Evolutionary conservation across 2,797 vertebrate species (phyloP), one percentile per base, ranked within the genome.

Genomic region (Tiaroga cobitis): DNA sequence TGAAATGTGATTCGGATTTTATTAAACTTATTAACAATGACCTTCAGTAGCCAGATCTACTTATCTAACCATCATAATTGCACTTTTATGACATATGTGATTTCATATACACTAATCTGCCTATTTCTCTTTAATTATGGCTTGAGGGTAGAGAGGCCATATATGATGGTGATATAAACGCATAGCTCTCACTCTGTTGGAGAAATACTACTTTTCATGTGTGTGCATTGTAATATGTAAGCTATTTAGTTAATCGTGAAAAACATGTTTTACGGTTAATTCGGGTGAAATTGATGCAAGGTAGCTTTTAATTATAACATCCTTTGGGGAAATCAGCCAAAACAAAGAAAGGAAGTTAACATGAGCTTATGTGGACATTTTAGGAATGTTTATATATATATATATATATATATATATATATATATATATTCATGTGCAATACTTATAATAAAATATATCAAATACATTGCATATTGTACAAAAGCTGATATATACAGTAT

Each of bases 1-100:
- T 73, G 26, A 82, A 82, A 74, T 74, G 15, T 73, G 29, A 72
- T 24, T 46, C 1, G 1, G 56, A 41, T 43, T 65, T 74, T 61
- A 74, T 74, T 82, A 74, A 43, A 32, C 29, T 65, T 75, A 49
- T 83, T 37, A 75, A 83, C 41, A 65, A 49, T 74, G 41, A 65
- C 56, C 16, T 26, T 16, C 41, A 51, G 41, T 26, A 13, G 29
- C 24, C 21, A 11, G 56, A 83, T 75, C 15, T 46, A 43, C 15
- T 46, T 32, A 63, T 65, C 70, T 75, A 74, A 82, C 29, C 4
- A 4, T 39, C 26, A 75, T 63, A 83, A 83, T 83, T 75, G 43
- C 29, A 61, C 39, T 16, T 82, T 61, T 43, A 65, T 65, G 56
- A 9, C 41, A 75, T 43, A 63, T 49, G 21, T 49, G 13, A 24